These are phyloP conservation scores for Amazonetta brasiliensis DNA, from an alignment of 2,797 vertebrate species.

Conservation along the genomic window DNA sequence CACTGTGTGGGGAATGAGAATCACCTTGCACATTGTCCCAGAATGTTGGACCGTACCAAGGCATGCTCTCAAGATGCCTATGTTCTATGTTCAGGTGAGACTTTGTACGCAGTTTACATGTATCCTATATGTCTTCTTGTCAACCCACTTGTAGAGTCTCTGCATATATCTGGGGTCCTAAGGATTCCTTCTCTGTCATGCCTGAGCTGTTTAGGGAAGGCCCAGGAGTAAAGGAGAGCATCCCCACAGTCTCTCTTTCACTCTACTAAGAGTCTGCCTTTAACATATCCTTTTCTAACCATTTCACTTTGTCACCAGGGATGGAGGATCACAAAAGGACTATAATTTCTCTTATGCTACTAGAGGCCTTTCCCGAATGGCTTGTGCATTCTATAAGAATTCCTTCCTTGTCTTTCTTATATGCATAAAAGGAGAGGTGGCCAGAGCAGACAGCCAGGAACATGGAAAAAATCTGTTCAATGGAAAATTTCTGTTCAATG, in stretches of 20 bases:
- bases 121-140: background rate
- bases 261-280: background rate
- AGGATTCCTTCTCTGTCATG: background rate
- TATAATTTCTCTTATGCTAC: background rate
- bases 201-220: background rate
- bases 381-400: background rate
- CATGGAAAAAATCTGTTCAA: fast-evolving
- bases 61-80: conserved; percentile 64
- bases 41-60: background rate
- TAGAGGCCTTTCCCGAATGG: background rate
- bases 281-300: background rate
- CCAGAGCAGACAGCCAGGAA: background rate
- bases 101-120: background rate
- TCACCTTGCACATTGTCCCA: conserved; percentile 66
- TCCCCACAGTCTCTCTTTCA: background rate
- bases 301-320: background rate
- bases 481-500: background rate
- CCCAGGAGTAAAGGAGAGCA: background rate
- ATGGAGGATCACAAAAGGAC: background rate
- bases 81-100: conserved; percentile 67
- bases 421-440: background rate
- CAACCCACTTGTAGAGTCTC: background rate
- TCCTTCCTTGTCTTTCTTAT: background rate
- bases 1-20: conserved; percentile 75
- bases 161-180: background rate